Percentiles rank a stretch among this genome's conserved stretches.
phyloP scores from a whole-genome alignment of 1,140 invertebrate species.

The Melitaea cinxia region DNA sequence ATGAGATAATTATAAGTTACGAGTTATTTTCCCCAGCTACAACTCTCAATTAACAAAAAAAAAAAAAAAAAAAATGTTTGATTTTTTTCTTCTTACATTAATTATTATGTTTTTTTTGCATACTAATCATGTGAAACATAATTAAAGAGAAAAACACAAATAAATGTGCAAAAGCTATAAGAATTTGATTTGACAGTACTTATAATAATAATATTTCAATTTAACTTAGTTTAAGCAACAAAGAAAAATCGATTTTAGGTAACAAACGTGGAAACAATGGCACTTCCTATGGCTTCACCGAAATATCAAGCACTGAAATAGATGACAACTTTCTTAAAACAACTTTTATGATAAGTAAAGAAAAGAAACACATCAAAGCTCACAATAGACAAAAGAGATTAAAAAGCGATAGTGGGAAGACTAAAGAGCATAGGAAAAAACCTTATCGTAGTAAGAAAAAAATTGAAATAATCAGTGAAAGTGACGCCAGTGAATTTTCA shows the following conservation, averaged over 20 bases:
- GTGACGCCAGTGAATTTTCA: constrained; percentile 68
- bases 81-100: too few species aligned
- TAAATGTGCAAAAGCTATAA: too few species aligned
- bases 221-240: constrained; percentile 18
- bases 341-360: constrained; percentile 42
- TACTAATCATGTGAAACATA: too few species aligned
- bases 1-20: too few species aligned
- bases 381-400: constrained; percentile 54
- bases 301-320: constrained; percentile 55
- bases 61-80: too few species aligned
- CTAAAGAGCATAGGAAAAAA: constrained; percentile 60
- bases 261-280: constrained; percentile 46
- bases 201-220: constrained; percentile 1
- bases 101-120: too few species aligned
- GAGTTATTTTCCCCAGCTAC: too few species aligned
- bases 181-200: too few species aligned
- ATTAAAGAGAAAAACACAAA: too few species aligned
- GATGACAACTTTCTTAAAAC: constrained; percentile 48
- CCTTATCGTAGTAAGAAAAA: constrained; percentile 46
- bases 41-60: too few species aligned
- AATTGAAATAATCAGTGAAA: constrained; percentile 44
- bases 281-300: constrained; percentile 48
- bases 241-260: constrained; percentile 57
- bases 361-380: constrained; percentile 45
- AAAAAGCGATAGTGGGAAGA: constrained; percentile 40